Conservation (phyloP, 2,888 invertebrate species). For the Dicyrtoma fusca region DNA sequence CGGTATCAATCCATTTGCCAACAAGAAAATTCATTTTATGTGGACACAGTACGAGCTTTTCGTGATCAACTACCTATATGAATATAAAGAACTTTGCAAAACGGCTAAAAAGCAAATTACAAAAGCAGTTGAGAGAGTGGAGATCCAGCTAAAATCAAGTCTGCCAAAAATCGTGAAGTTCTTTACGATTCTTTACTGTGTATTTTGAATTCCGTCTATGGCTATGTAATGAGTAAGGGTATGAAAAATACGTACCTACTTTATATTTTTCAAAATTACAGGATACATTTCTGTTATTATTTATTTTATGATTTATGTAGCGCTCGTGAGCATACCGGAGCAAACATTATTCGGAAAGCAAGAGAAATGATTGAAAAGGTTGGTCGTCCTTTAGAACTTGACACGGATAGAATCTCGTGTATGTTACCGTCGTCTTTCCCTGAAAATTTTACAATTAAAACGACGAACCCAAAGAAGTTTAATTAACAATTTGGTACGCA, state of each 20-base stretch:
- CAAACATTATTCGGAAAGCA: conserved; percentile 93
- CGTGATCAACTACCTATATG: conserved; percentile 89
- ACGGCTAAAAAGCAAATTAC: conserved; percentile 81
- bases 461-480: conserved; percentile 79
- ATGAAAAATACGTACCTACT: conserved; percentile 6
- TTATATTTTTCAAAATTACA: not conserved
- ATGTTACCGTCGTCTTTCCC: conserved; percentile 95
- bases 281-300: not conserved
- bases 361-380: conserved; percentile 92
- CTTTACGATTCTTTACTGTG: conserved; percentile 98
- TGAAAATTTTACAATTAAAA: conserved; percentile 84
- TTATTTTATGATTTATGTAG: not conserved
- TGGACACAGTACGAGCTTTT: conserved; percentile 97
- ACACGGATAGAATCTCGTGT: conserved; percentile 99
- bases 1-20: conserved; percentile 91
- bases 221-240: conserved; percentile 88
- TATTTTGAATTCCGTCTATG: conserved; percentile 98
- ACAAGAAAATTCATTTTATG: conserved; percentile 98
- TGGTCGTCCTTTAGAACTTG: conserved; percentile 91
- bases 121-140: conserved; percentile 80
- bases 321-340: conserved; percentile 79
- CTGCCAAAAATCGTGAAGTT: conserved; percentile 86
- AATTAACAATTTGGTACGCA: conserved; percentile 77
- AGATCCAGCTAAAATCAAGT: conserved; percentile 89
- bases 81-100: conserved; percentile 84